Base-by-base conservation (phyloP, 2,888 invertebrate species). In the Protodeltote pygarga region DNA sequence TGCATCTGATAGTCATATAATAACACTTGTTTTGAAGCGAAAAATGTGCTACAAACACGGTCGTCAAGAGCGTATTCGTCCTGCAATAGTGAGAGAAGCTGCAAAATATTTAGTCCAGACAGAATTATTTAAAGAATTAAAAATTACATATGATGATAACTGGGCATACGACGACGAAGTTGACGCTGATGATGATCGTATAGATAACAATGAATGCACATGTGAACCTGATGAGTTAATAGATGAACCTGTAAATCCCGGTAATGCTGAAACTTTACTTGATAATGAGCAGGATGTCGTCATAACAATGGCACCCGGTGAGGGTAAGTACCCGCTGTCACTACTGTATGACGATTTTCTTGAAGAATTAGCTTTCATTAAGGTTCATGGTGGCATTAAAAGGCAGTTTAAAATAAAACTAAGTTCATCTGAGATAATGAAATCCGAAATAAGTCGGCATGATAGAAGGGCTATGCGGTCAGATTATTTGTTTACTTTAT, bases 401-500 rank as follows among this genome's bases (percentile, higher is more conserved):
- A n/a, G n/a, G n/a, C n/a, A n/a, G n/a, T n/a, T n/a, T n/a, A n/a
- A n/a, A n/a, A n/a, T n/a, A n/a, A n/a, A n/a, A n/a, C n/a, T n/a
- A n/a, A n/a, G n/a, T n/a, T n/a, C n/a, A n/a, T n/a, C n/a, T n/a
- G n/a, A n/a, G n/a, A n/a, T n/a, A n/a, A n/a, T n/a, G n/a, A n/a
- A n/a, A n/a, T n/a, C n/a, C n/a, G n/a, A 67, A 62, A 61, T 59
- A 39, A 37, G 16, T 37, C 14, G 62, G 24, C 6, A 39, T 38
- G 64, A 67, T 35, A 20, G 64, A 16, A 21, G 64, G 6, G 67
- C 62, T 20, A 37, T 63, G 16, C 42, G 64, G 13, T 49, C 51
- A 39, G 64, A 66, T 20, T 57, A 66, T 28, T 27, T 58, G 14
- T 63, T 59, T 38, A 52, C 52, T 46, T 14, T 31, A 9, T 21